phyloP scores from a whole-genome alignment of 2,113 vertebrate genomes.

The Capreolus pygargus region DNA sequence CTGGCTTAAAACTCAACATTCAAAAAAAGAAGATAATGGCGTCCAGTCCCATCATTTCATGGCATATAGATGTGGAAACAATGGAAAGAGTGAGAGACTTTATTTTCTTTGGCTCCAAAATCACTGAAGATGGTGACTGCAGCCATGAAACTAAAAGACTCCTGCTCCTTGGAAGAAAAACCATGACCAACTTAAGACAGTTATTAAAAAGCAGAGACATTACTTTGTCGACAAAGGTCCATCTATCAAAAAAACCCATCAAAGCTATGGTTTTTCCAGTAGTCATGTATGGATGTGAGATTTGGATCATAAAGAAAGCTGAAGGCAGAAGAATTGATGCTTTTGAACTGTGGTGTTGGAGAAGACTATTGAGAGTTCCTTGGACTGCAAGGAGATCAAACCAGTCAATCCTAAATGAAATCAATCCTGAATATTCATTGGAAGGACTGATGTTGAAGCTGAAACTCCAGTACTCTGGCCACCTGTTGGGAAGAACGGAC shows the following conservation, averaged over 20 bases:
- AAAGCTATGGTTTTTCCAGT: not conserved
- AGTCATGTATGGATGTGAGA: not conserved
- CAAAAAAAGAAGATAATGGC: not conserved
- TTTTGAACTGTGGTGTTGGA: not conserved
- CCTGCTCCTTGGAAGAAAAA: not conserved
- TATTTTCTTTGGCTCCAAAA: not conserved
- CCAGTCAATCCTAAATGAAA: not conserved
- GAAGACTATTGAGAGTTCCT: not conserved
- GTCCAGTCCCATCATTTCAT: not conserved
- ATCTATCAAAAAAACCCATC: too few species aligned
- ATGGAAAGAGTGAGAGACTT: not conserved
- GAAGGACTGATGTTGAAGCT: not conserved
- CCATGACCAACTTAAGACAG: not conserved
- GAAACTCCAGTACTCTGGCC: not conserved
- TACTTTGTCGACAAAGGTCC: not conserved
- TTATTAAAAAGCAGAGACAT: not conserved
- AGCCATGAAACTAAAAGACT: not conserved
- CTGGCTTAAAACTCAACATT: not conserved
- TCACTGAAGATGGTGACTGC: not conserved
- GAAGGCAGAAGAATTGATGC: not conserved
- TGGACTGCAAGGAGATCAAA: not conserved
- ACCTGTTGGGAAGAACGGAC: not conserved
- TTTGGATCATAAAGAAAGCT: not conserved
- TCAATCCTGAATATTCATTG: not conserved
- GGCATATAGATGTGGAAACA: not conserved